Evolutionary conservation across 2,888 invertebrate genomes (phyloP).

Genomic region (Thereva unica): DNA sequence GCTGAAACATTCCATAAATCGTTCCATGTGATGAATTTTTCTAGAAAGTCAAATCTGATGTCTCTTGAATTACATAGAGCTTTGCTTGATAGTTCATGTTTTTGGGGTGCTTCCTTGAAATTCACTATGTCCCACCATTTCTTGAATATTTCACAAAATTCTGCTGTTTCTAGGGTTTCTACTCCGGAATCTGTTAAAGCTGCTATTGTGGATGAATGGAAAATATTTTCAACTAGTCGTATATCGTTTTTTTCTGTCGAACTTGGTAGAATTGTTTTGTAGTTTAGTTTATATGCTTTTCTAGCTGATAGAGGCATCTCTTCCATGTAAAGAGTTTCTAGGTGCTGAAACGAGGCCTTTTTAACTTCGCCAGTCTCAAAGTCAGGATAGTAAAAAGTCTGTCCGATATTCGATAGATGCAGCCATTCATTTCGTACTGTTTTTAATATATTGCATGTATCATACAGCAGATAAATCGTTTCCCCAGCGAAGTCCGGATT

Average conservation of each 20-base stretch:
- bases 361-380: too few relatives aligned
- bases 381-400: too few relatives aligned
- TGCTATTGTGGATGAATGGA: neutral
- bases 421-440: too few relatives aligned
- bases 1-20: too few relatives aligned
- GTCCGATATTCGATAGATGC: too few relatives aligned
- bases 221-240: neutral
- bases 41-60: neutral
- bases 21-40: neutral
- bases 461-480: too few relatives aligned
- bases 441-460: too few relatives aligned
- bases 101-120: neutral
- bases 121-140: constrained; percentile 16
- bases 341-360: too few relatives aligned
- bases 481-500: too few relatives aligned
- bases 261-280: neutral
- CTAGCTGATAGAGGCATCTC: too few relatives aligned
- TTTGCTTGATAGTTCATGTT: neutral
- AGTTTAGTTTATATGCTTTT: neutral
- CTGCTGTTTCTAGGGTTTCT: neutral
- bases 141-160: constrained; percentile 8
- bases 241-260: neutral
- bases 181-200: neutral
- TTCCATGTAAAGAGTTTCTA: too few relatives aligned
- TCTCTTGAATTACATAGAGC: neutral